A percentile compares a stretch with the other conserved stretches of the same genome.
phyloP scores from a whole-genome alignment of 2,888 invertebrate species.

The Xanthorhoe spadicearia region DNA sequence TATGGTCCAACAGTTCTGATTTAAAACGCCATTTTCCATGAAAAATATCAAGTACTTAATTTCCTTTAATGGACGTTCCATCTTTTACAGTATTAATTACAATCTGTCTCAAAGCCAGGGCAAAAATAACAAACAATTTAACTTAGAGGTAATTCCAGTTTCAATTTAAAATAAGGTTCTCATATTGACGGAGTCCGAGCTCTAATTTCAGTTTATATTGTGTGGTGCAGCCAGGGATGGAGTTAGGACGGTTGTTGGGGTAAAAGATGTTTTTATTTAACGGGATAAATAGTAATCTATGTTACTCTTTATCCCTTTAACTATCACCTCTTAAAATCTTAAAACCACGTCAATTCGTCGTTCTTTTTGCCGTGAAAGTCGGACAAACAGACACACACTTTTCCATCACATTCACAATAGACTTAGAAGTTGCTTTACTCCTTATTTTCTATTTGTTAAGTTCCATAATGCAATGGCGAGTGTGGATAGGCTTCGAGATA shows the following conservation, averaged over 20 bases:
- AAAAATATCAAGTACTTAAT: not conserved
- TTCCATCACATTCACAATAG: too few species aligned
- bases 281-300: too few species aligned
- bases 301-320: too few species aligned
- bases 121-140: constrained; percentile 40
- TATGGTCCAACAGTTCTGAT: not conserved
- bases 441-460: too few species aligned
- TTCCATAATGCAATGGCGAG: too few species aligned
- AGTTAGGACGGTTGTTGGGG: not conserved
- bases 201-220: constrained; percentile 35
- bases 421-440: too few species aligned
- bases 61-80: constrained; percentile 1
- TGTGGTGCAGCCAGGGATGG: constrained; percentile 11
- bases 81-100: constrained; percentile 42
- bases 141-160: constrained; percentile 30
- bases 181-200: constrained; percentile 26
- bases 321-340: too few species aligned
- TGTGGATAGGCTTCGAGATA: too few species aligned
- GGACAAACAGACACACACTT: too few species aligned
- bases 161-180: constrained; percentile 26
- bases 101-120: constrained; percentile 32
- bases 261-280: too few species aligned
- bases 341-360: too few species aligned
- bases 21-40: not conserved
- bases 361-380: too few species aligned